These are phyloP conservation scores for Tinea pellionella DNA, from an alignment of 2,888 invertebrate genomes.

Conservation along the genomic window DNA sequence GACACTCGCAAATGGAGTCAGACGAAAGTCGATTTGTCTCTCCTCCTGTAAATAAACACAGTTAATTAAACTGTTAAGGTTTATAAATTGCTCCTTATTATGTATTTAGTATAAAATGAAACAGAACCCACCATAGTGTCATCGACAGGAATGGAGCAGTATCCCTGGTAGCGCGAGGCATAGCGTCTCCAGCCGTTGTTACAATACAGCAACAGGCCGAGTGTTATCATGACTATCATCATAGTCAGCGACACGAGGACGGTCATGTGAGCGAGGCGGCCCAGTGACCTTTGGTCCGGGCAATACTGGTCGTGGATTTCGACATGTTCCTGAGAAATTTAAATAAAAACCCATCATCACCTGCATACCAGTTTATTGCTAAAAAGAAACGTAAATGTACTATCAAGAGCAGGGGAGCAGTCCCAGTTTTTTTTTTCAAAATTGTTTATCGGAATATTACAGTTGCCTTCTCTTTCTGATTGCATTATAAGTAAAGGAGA, in stretches of 20 bases:
- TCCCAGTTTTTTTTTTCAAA: too few species aligned
- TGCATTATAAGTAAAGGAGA: too few species aligned
- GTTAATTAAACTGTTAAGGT: too few species aligned
- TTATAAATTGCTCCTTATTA: too few species aligned
- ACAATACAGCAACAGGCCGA: constrained; percentile 81
- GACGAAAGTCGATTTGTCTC: neutral
- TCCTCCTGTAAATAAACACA: neutral
- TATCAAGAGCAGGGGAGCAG: too few species aligned
- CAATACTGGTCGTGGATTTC: constrained; percentile 45
- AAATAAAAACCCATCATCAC: constrained; percentile 34
- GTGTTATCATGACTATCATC: constrained; percentile 75
- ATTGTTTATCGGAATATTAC: too few species aligned
- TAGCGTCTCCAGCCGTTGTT: constrained; percentile 66
- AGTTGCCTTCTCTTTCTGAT: too few species aligned
- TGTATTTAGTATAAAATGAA: too few species aligned
- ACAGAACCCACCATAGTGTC: constrained; percentile 16
- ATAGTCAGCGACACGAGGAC: constrained; percentile 74
- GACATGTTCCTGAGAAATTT: constrained; percentile 32
- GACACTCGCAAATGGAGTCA: too few species aligned
- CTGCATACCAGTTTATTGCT: too few species aligned
- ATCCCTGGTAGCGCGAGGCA: constrained; percentile 73
- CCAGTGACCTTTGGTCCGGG: constrained; percentile 43
- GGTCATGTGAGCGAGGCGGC: constrained; percentile 20
- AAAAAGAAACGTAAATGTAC: too few species aligned
- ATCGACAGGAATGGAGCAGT: constrained; percentile 75